A percentile compares a stretch with the other conserved stretches of the same genome.
Evolutionary conservation across 2,888 invertebrate genomes (phyloP).

Genomic region (Dasypolia templi): DNA sequence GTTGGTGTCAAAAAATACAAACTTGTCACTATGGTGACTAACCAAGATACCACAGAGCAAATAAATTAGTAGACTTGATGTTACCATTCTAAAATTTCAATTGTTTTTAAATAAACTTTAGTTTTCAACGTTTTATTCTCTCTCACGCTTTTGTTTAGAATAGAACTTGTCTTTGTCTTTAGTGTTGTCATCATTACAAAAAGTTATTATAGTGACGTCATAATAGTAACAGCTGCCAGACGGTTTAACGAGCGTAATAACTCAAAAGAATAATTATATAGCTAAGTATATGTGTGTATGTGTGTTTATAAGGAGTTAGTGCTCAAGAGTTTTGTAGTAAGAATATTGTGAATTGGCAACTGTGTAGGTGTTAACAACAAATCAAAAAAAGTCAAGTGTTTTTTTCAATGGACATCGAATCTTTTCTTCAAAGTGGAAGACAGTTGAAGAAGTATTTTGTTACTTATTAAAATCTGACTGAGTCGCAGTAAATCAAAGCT

Average conservation of each 20-base stretch:
- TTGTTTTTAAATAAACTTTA: background rate
- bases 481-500: too few relatives aligned
- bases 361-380: background rate
- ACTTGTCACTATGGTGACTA: too few relatives aligned
- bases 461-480: background rate
- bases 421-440: background rate
- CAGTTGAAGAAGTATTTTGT: background rate
- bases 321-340: slow-evolving; percentile 20
- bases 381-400: background rate
- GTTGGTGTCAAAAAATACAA: too few relatives aligned
- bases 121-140: background rate
- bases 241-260: slow-evolving; percentile 64
- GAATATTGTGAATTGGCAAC: slow-evolving; percentile 19
- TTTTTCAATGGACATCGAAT: background rate
- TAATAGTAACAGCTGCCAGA: slow-evolving; percentile 67
- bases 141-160: background rate
- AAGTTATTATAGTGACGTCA: slow-evolving; percentile 61
- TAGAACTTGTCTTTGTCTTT: slow-evolving; percentile 25
- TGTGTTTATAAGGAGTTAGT: slow-evolving; percentile 44
- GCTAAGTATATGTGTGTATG: slow-evolving; percentile 43
- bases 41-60: too few relatives aligned
- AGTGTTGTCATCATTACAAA: slow-evolving; percentile 44
- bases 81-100: fast-evolving
- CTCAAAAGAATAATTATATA: slow-evolving; percentile 67
- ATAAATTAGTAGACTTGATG: background rate